Evolutionary conservation across 2,113 vertebrate genomes (phyloP).

Genomic region (Phocoena phocoena): DNA sequence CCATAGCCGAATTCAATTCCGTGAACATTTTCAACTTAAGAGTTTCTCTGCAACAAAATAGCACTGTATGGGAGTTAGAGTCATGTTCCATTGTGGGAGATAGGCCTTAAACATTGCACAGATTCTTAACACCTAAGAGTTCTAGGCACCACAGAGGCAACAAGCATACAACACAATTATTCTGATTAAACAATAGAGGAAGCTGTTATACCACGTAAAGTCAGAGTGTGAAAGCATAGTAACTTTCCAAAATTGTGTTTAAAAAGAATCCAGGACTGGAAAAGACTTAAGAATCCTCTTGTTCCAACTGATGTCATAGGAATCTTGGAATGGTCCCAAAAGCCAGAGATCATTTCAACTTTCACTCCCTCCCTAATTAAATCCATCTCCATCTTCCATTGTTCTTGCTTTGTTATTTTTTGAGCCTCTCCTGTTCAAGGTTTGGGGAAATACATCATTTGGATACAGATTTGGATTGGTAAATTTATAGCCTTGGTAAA

Average conservation of each 20-base stretch:
- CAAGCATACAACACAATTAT: neutral
- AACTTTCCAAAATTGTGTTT: constrained; percentile 35
- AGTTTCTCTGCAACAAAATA: constrained; percentile 45
- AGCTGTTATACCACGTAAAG: neutral
- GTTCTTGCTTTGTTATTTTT: neutral
- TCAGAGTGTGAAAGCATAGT: neutral
- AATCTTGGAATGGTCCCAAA: constrained; percentile 7
- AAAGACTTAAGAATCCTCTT: neutral
- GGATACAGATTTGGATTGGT: constrained; percentile 12
- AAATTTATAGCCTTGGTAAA: neutral
- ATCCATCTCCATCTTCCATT: constrained; percentile 7
- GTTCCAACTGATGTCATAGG: neutral
- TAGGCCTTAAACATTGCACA: constrained; percentile 14
- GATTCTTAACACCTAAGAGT: constrained; percentile 33
- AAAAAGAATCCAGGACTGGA: neutral
- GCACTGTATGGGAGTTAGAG: neutral
- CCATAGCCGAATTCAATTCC: constrained; percentile 37
- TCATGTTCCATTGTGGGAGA: neutral
- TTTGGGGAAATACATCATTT: neutral
- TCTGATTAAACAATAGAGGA: constrained; percentile 54
- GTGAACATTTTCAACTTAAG: constrained; percentile 53
- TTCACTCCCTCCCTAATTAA: neutral
- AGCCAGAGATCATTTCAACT: neutral
- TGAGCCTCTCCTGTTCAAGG: neutral
- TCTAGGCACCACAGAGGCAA: constrained; percentile 11